These are phyloP conservation scores for Lucilia sericata DNA, from an alignment of 1,140 invertebrate genomes.

Conservation along the genomic window DNA sequence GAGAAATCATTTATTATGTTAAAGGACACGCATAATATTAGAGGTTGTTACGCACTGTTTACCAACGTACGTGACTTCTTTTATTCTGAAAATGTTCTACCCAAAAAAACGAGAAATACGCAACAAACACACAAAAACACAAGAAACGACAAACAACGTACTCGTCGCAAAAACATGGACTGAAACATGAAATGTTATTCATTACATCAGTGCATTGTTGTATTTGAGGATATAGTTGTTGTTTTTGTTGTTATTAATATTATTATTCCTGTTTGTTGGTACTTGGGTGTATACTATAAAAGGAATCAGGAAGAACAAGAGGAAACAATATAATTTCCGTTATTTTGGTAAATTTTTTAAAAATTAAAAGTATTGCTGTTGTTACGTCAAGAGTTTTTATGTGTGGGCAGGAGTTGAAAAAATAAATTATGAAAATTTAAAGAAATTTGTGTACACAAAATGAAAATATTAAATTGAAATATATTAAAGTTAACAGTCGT, in stretches of 20 bases:
- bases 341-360: neutral
- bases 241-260: neutral
- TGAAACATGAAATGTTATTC: neutral
- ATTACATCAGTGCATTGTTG: neutral
- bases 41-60: constrained; percentile 41
- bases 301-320: neutral
- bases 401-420: neutral
- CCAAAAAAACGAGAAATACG: neutral
- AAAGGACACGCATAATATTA: constrained; percentile 38
- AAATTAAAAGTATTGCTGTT: neutral
- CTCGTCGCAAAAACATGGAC: no score
- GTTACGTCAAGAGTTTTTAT: neutral
- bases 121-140: no score
- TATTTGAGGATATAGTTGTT: neutral
- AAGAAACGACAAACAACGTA: no score
- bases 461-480: no score
- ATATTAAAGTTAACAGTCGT: no score
- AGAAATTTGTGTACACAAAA: no score
- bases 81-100: neutral
- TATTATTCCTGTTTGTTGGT: neutral
- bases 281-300: neutral
- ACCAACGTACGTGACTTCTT: constrained; percentile 31
- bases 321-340: constrained; percentile 28
- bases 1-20: constrained; percentile 33
- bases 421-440: no score